Evolutionary conservation across 2,888 invertebrate species (phyloP).

Genomic region (Eupeodes latifasciatus): DNA sequence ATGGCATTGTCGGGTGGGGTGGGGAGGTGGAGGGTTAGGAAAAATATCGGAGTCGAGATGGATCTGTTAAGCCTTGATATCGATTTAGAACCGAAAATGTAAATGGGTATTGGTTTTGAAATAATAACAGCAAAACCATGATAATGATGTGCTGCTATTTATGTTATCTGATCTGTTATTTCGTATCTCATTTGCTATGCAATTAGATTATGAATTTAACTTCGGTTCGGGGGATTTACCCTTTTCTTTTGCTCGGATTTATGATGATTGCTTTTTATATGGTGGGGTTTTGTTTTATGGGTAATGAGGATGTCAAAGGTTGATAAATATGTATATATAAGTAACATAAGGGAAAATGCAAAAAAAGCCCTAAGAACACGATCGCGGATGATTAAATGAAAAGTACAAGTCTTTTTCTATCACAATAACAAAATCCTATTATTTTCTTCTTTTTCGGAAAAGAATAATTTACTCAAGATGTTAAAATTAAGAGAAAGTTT

Average conservation of each 20-base stretch:
- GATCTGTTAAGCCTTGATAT: constrained; percentile 69
- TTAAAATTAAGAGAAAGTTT: too few relatives aligned
- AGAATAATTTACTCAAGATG: too few relatives aligned
- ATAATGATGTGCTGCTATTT: constrained; percentile 68
- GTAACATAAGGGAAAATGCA: not conserved
- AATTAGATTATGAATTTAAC: constrained; percentile 39
- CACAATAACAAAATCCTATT: too few relatives aligned
- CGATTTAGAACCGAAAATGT: constrained; percentile 67
- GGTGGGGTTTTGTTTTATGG: constrained; percentile 15
- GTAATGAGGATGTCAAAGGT: constrained; percentile 1
- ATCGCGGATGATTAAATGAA: too few relatives aligned
- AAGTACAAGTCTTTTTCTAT: too few relatives aligned
- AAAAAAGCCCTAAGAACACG: not conserved
- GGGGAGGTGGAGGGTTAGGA: too few relatives aligned
- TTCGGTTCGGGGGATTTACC: constrained; percentile 18
- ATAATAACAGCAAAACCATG: constrained; percentile 61
- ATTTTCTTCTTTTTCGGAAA: too few relatives aligned
- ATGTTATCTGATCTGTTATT: constrained; percentile 51
- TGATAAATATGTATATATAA: not conserved
- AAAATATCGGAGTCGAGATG: constrained; percentile 47
- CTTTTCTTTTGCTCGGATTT: constrained; percentile 8
- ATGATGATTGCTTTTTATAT: constrained; percentile 32
- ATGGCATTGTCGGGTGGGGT: not conserved
- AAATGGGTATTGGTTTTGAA: constrained; percentile 58
- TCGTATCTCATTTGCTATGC: constrained; percentile 38